A percentile compares a stretch with the other conserved stretches of the same genome.
These are phyloP conservation scores for Zoanthus gigantus DNA, from an alignment of 92 coral and sea anemone genomes.

Conservation along the genomic window DNA sequence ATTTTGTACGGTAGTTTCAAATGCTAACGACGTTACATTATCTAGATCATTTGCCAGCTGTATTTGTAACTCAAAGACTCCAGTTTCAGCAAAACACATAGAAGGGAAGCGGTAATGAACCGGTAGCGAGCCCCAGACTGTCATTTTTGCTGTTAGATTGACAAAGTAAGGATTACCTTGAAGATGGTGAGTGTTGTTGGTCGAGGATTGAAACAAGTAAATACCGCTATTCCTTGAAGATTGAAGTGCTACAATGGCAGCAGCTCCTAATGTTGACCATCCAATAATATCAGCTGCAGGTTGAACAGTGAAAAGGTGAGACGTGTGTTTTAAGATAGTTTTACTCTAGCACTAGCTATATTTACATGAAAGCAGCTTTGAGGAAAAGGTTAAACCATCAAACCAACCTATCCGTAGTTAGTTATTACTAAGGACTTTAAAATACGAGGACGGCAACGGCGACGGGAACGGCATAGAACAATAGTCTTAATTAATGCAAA, in stretches of 20 bases:
- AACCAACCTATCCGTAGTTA: too few relatives aligned
- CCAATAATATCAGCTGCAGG: conserved; percentile 36
- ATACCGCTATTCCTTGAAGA: background rate
- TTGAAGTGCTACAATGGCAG: conserved; percentile 1
- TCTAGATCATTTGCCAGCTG: background rate
- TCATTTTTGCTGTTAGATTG: conserved; percentile 9
- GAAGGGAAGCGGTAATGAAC: conserved; percentile 11
- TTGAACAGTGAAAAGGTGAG: background rate
- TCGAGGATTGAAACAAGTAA: background rate
- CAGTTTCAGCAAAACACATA: conserved; percentile 22
- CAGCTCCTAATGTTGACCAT: conserved; percentile 18
- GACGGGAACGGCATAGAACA: too few relatives aligned
- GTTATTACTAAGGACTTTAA: too few relatives aligned
- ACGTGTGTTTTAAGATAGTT: background rate
- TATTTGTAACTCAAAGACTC: conserved; percentile 19
- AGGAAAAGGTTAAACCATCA: too few relatives aligned
- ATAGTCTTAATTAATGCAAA: too few relatives aligned
- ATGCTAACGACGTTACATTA: background rate
- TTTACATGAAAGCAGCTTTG: too few relatives aligned
- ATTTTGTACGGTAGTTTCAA: conserved; percentile 6
- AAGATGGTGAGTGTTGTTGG: conserved; percentile 13
- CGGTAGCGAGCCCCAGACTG: conserved; percentile 35
- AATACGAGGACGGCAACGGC: too few relatives aligned
- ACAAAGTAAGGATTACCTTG: background rate
- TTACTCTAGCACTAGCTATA: too few relatives aligned